These are phyloP conservation scores for Aradus depressus DNA, from an alignment of 2,888 invertebrate genomes.

Conservation along the genomic window DNA sequence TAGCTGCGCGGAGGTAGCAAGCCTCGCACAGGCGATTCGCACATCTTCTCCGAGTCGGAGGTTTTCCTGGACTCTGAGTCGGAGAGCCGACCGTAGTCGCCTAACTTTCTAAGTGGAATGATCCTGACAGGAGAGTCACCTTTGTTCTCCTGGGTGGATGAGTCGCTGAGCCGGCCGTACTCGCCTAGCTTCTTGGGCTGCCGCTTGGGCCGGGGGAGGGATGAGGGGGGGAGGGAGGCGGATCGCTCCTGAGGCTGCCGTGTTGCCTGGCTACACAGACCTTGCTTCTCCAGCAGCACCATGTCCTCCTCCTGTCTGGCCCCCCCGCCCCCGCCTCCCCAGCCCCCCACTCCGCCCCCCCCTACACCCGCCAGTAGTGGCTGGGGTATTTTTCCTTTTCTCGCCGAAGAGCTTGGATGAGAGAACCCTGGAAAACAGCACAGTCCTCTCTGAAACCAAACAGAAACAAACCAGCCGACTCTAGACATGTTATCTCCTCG, in stretches of 20 bases:
- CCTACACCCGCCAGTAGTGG: constrained; percentile 58
- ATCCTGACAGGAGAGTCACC: constrained; percentile 22
- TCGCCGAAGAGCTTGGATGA: constrained; percentile 61
- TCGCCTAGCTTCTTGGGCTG: constrained; percentile 41
- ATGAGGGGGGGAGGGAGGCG: constrained; percentile 58
- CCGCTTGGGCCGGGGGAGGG: constrained; percentile 57
- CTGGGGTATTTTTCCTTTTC: constrained; percentile 66
- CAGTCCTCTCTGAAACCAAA: constrained; percentile 64
- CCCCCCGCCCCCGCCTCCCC: constrained; percentile 35
- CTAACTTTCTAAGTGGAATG: constrained; percentile 34
- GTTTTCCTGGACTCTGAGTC: constrained; percentile 37
- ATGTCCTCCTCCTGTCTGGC: constrained; percentile 51
- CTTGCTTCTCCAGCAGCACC: constrained; percentile 62
- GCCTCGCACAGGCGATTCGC: constrained; percentile 17
- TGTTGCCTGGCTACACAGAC: constrained; percentile 63
- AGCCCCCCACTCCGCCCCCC: constrained; percentile 28
- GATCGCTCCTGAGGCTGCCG: constrained; percentile 47
- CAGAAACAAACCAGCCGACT: constrained; percentile 38
- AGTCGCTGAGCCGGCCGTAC: constrained; percentile 44
- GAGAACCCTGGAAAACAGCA: constrained; percentile 78
- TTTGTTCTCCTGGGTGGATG: constrained; percentile 10
- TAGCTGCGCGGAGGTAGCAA: constrained; percentile 18
- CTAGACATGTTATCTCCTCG: not conserved
- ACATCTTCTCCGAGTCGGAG: constrained; percentile 17
- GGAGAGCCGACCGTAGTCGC: constrained; percentile 54